Percentiles rank a stretch among this genome's conserved stretches.
Conservation (phyloP, 2,797 vertebrate genomes). For the Myoxocephalus aenaeus region DNA sequence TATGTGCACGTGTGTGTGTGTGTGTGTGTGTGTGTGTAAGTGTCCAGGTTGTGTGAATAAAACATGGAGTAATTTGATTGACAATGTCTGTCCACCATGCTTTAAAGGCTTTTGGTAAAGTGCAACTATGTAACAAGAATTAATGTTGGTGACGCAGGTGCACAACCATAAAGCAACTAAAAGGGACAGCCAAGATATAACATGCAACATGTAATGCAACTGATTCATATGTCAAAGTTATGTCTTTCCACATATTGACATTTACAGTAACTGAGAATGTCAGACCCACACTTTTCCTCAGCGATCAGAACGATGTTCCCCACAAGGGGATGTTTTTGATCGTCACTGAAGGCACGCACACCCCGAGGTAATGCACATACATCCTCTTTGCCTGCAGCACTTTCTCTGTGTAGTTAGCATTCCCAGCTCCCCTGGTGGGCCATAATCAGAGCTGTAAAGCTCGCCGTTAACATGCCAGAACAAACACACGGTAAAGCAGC, state of each 20-base stretch:
- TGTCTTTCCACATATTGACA: not conserved
- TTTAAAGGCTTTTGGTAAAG: not conserved
- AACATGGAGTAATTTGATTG: not conserved
- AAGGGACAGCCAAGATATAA: not conserved
- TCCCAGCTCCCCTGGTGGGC: slow-evolving; percentile 56
- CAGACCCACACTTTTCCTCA: not conserved
- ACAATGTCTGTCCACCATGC: not conserved
- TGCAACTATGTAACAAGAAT: not conserved
- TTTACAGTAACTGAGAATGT: not conserved
- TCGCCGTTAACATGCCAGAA: slow-evolving; percentile 78
- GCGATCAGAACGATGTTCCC: not conserved
- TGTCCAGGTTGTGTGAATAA: not conserved
- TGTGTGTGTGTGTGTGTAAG: not conserved
- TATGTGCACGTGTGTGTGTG: not conserved
- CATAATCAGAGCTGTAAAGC: slow-evolving; percentile 74
- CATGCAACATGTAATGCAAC: not conserved
- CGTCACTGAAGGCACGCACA: slow-evolving; percentile 6
- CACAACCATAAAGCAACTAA: not conserved
- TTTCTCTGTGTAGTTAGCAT: slow-evolving; percentile 61
- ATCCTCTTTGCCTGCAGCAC: slow-evolving; percentile 31
- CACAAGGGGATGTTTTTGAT: not conserved
- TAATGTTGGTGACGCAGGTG: not conserved
- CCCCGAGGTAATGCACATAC: slow-evolving; percentile 31
- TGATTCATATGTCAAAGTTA: not conserved
- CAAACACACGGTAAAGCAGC: slow-evolving; percentile 78